Evolutionary conservation across 2,888 invertebrate species (phyloP), one percentile per base, ranked within the genome.

Genomic region (Nasonovia ribisnigri): DNA sequence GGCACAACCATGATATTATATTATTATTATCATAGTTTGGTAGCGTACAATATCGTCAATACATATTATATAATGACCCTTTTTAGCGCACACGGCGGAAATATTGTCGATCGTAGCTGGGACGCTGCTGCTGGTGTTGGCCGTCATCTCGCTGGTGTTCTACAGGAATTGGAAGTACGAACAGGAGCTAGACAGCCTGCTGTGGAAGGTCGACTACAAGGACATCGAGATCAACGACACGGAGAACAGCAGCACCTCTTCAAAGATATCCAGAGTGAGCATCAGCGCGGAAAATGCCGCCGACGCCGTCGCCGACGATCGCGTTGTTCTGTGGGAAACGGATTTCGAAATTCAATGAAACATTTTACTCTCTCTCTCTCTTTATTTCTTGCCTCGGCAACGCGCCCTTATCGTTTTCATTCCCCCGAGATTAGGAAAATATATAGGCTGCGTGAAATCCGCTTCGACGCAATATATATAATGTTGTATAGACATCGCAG

Each of bases 91-190:
- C 95, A 98, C 98, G 0, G 97, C 97, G 89, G 98, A 98, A 95
- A 98, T 98, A 95, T 97, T 97, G 0, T 97, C 97, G 87, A 98
- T 98, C 95, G 98, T 98, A 95, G 97, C 97, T 0, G 97, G 97
- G 4, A 98, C 98, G 3, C 97, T 98, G 0, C 97, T 97, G 0
- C 98, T 98, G 0, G 97, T 98, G 4, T 96, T 98, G 8, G 95
- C 97, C 29, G 96, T 98, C 0, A 97, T 98, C n/a, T 97, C 97
- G 0, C 96, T 98, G 94, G 97, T 98, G 0, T 96, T 98, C 26
- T 98, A 97, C 96, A 97, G 99, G 94, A 99, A 99, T 96, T 99
- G 98, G 98, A 97, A 97, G 84, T 98, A 99, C 96, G 99, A 99
- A 95, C 98, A 99, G 95, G 99, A 99, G 95, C 96, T 99, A 95